Evolutionary conservation across 2,113 vertebrate species (phyloP).

Genomic region (Onychostoma macrolepis): DNA sequence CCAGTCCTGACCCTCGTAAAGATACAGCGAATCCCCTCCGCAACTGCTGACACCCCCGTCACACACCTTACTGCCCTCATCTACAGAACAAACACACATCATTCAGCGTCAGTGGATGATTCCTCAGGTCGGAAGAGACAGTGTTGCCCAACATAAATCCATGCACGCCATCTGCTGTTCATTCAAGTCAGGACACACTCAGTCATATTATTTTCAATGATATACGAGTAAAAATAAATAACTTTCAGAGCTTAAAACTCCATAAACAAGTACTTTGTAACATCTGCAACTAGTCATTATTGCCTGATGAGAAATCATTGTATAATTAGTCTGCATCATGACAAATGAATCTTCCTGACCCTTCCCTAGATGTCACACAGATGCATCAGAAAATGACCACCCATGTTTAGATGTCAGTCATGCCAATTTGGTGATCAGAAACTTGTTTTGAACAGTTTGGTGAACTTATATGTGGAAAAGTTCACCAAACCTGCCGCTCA

Average conservation of each 20-base stretch:
- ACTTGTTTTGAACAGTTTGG: not conserved
- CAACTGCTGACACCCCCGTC: constrained; percentile 70
- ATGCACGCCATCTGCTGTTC: not conserved
- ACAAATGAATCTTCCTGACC: not conserved
- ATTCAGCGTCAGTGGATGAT: too few relatives aligned
- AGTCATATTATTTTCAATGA: not conserved
- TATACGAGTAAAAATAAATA: not conserved
- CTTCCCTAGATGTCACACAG: not conserved
- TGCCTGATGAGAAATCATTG: not conserved
- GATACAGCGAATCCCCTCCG: constrained; percentile 80
- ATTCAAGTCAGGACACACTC: not conserved
- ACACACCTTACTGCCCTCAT: constrained; percentile 46
- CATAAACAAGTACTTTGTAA: not conserved
- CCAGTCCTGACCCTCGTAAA: constrained; percentile 91
- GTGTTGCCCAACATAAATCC: not conserved
- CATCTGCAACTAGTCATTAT: not conserved
- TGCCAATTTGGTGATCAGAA: not conserved
- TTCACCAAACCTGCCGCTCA: not conserved
- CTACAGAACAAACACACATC: constrained; percentile 25
- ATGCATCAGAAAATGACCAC: not conserved
- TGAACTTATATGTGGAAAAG: not conserved
- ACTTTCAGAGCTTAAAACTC: not conserved
- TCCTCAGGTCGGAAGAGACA: not conserved
- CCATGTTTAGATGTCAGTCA: not conserved
- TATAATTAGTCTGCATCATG: not conserved